A percentile compares a stretch with the other conserved stretches of the same genome.
These are phyloP conservation scores for Hypselothyrea guttata DNA, from an alignment of 2,888 invertebrate genomes.

Conservation along the genomic window DNA sequence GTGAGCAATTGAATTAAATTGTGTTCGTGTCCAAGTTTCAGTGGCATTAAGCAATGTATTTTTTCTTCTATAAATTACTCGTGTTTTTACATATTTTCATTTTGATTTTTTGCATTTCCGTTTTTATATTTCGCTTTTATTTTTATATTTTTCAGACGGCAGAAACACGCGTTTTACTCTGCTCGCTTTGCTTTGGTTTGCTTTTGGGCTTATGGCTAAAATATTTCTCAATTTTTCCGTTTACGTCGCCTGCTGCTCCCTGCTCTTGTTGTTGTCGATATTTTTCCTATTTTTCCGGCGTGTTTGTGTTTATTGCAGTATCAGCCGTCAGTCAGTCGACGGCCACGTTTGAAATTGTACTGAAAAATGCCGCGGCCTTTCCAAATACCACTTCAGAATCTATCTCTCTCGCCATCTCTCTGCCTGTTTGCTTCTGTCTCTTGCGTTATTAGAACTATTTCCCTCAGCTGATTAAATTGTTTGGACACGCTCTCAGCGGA, in stretches of 20 bases:
- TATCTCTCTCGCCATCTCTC: conserved; percentile 39
- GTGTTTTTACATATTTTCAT: conserved; percentile 44
- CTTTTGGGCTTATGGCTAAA: conserved; percentile 7
- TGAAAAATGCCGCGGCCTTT: conserved; percentile 66
- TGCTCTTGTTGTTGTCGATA: conserved; percentile 26
- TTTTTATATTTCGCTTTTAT: conserved; percentile 10
- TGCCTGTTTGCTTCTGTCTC: conserved; percentile 9
- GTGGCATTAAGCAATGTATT: conserved; percentile 14
- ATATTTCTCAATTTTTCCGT: conserved; percentile 18
- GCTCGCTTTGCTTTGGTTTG: no score
- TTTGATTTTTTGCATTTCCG: conserved; percentile 8
- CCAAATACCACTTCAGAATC: conserved; percentile 70
- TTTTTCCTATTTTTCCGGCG: conserved; percentile 62
- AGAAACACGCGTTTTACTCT: conserved; percentile 34
- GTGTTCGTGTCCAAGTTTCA: conserved; percentile 5
- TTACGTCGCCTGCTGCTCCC: conserved; percentile 13
- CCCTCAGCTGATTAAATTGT: conserved; percentile 20
- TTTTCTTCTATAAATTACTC: conserved; percentile 49
- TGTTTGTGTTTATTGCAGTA: conserved; percentile 26
- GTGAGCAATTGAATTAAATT: conserved; percentile 49
- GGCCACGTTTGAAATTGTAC: conserved; percentile 68
- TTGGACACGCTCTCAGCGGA: conserved; percentile 28
- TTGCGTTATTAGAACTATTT: conserved; percentile 1
- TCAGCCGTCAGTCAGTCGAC: conserved; percentile 55
- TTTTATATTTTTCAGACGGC: conserved; percentile 7